phyloP scores from a whole-genome alignment of 2,113 vertebrate genomes.

The Clarias magur region DNA sequence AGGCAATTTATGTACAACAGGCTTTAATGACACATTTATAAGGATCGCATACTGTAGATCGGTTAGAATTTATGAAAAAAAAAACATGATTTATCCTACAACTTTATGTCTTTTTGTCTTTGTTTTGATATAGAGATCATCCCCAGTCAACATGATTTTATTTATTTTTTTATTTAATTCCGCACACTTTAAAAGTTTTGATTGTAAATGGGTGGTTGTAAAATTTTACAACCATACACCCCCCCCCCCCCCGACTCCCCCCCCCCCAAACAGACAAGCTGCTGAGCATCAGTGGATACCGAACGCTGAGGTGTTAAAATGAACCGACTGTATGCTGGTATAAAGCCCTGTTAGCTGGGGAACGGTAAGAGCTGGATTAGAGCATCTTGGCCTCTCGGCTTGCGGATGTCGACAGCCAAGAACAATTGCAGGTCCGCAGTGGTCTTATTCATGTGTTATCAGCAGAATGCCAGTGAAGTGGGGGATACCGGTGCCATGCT shows the following conservation, averaged over 20 bases:
- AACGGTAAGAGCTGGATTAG: constrained; percentile 51
- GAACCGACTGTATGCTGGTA: constrained; percentile 24
- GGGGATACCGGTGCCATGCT: constrained; percentile 42
- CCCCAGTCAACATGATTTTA: too few species aligned
- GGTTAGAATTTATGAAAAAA: too few species aligned
- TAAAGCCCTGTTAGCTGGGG: constrained; percentile 42
- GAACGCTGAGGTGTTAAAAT: neutral
- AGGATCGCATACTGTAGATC: too few species aligned
- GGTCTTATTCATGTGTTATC: constrained; percentile 53
- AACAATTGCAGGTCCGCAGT: constrained; percentile 52
- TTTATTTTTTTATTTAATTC: too few species aligned
- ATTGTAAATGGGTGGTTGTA: neutral
- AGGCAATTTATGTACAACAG: neutral
- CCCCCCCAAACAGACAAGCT: neutral
- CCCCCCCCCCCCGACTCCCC: neutral
- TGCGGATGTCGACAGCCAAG: constrained; percentile 34
- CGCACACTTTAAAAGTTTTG: neutral
- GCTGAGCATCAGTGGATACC: constrained; percentile 2
- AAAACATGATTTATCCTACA: too few species aligned
- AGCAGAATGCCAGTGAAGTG: constrained; percentile 51
- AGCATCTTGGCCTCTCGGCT: constrained; percentile 36
- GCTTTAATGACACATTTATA: too few species aligned
- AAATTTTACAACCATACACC: too few species aligned
- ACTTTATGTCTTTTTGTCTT: too few species aligned
- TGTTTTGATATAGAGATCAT: too few species aligned